Percentiles rank a stretch among this genome's conserved stretches.
phyloP scores from a whole-genome alignment of 2,888 invertebrate species.

The Ochlodes sylvanus region DNA sequence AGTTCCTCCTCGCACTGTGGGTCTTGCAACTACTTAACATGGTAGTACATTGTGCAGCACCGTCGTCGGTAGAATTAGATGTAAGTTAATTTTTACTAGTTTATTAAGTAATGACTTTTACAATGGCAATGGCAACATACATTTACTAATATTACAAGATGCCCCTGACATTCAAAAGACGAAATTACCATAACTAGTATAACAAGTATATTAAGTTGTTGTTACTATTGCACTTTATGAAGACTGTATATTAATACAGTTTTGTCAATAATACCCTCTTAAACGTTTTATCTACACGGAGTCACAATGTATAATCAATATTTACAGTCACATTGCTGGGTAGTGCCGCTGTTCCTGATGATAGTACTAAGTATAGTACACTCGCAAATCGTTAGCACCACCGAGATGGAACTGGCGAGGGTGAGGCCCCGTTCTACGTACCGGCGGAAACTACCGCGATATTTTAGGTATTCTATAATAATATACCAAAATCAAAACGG shows the following conservation, averaged over 20 bases:
- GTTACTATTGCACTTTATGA: too few species aligned
- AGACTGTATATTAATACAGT: too few species aligned
- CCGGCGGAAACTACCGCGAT: constrained; percentile 70
- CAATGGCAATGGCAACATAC: too few species aligned
- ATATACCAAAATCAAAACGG: too few species aligned
- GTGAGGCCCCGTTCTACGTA: constrained; percentile 73
- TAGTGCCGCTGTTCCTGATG: constrained; percentile 77
- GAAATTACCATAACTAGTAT: too few species aligned
- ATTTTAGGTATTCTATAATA: constrained; percentile 62
- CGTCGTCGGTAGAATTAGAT: constrained; percentile 75
- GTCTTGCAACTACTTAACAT: constrained; percentile 89
- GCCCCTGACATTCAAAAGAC: too few species aligned
- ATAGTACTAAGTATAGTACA: constrained; percentile 76
- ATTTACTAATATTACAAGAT: too few species aligned
- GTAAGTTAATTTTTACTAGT: constrained; percentile 72
- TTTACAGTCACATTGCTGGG: constrained; percentile 73
- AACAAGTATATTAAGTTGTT: too few species aligned
- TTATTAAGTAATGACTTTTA: too few species aligned
- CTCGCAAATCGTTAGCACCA: constrained; percentile 81
- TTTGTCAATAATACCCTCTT: too few species aligned
- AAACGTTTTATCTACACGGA: too few species aligned
- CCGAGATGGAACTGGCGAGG: constrained; percentile 77
- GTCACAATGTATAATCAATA: background rate
- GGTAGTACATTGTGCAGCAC: constrained; percentile 79
- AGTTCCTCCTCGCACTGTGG: constrained; percentile 91